Evolutionary conservation across 2,888 invertebrate genomes (phyloP), one percentile per base, ranked within the genome.

Genomic region (Pelosia muscerda): DNA sequence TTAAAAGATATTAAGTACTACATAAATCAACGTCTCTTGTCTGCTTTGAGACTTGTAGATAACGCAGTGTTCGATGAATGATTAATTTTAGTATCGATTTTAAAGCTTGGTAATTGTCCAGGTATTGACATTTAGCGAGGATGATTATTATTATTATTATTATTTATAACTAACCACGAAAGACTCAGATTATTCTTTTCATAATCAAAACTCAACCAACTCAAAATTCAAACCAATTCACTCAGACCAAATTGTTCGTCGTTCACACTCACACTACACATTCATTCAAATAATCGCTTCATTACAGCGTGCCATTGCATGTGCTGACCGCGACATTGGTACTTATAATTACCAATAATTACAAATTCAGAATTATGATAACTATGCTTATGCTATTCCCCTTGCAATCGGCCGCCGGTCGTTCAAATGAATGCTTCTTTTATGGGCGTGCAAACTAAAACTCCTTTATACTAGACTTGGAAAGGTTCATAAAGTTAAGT

Each of bases 251-350:
- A 67, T 65, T 61, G 65, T 65, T 26, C 9, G 66, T 57, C 66
- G 67, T 59, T 53, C 15, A 9, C 22, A 66, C n/a, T 63, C 42
- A 31, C 25, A 19, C 69, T 34, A 10, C 38, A 55, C 60, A 42
- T 78, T 77, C 85, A 86, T 84, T 86, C 72, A 68, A 64, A 69
- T 82, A 81, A 84, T 86, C 73, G 76, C 83, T 86, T 88, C 86
- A 88, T 85, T 73, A 75, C 67, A 63, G 72, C 68, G 56, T 74
- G 69, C 76, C 65, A 72, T 73, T 71, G 73, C 63, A 64, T 34
- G 66, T 66, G 25, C 28, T 19, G 58, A 28, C 28, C 31, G 63
- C 63, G 71, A 56, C 73, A 65, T 73, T 74, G 58, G 58, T 63
- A 72, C 68, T 65, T 67, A 71, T 71, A 81, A 81, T 77, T 72